Evolutionary conservation across 2,888 invertebrate genomes (phyloP).

Genomic region (Mycalesis mineus): DNA sequence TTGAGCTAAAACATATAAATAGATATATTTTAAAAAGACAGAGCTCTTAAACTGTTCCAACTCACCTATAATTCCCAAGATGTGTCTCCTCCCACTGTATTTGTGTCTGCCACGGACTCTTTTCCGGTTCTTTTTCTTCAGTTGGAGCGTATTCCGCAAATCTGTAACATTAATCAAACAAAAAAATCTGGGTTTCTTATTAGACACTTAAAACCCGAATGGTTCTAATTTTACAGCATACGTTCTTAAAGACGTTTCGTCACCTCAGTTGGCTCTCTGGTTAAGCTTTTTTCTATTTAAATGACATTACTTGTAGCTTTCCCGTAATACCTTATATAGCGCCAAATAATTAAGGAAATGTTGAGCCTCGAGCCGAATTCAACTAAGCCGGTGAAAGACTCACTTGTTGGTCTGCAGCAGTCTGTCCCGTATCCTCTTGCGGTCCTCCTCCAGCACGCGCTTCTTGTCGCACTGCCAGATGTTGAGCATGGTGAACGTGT

Average conservation of each 20-base stretch:
- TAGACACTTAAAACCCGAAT: no score
- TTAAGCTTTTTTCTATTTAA: no score
- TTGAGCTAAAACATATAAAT: no score
- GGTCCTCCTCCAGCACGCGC: conserved; percentile 85
- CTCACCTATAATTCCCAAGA: conserved; percentile 82
- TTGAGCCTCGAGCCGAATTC: no score
- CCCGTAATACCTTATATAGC: no score
- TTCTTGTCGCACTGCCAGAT: conserved; percentile 85
- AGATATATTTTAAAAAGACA: no score
- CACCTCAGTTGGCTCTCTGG: no score
- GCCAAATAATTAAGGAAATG: no score
- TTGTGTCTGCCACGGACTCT: conserved; percentile 78
- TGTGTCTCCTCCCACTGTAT: conserved; percentile 86
- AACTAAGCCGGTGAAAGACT: conserved; percentile 60
- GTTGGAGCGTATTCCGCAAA: conserved; percentile 75
- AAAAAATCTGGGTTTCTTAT: no score
- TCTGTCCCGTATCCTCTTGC: conserved; percentile 83
- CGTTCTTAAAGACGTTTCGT: no score
- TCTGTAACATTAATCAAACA: conserved; percentile 60
- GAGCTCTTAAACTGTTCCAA: background rate
- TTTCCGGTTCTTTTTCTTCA: conserved; percentile 66
- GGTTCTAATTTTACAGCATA: no score
- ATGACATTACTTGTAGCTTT: no score
- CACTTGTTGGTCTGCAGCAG: conserved; percentile 80
- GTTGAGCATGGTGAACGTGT: conserved; percentile 88